Evolutionary conservation across 2,888 invertebrate species (phyloP).

Genomic region (Antitype chi): DNA sequence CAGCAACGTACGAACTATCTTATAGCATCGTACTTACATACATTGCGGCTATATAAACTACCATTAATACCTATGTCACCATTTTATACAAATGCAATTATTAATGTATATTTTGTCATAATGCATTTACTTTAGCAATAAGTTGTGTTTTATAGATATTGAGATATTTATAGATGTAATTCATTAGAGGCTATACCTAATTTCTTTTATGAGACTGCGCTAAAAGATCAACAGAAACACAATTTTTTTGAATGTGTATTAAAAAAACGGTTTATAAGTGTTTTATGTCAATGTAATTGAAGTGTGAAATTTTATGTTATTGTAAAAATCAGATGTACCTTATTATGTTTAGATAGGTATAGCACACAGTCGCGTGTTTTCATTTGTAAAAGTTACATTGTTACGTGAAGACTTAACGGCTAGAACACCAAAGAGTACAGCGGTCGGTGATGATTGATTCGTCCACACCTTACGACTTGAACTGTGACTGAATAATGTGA

Average conservation of each 20-base stretch:
- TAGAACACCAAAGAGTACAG: conserved; percentile 88
- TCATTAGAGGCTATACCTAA: conserved; percentile 71
- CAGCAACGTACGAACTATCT: conserved; percentile 13
- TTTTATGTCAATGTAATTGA: conserved; percentile 66
- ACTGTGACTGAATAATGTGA: conserved; percentile 71
- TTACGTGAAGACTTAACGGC: conserved; percentile 81
- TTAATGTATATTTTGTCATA: conserved; percentile 59
- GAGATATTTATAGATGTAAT: conserved; percentile 59
- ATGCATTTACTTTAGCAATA: conserved; percentile 71
- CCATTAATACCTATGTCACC: conserved; percentile 43
- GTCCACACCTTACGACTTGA: conserved; percentile 71
- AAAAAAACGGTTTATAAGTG: conserved; percentile 45
- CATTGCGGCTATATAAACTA: conserved; percentile 20
- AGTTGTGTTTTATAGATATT: conserved; percentile 57
- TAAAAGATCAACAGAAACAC: conserved; percentile 45
- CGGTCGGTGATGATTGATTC: conserved; percentile 71
- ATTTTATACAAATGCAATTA: conserved; percentile 53
- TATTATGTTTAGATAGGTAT: conserved; percentile 65
- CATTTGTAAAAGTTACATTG: conserved; percentile 68
- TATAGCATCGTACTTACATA: not conserved
- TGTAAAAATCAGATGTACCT: conserved; percentile 61
- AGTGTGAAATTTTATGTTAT: conserved; percentile 62
- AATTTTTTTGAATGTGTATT: conserved; percentile 50
- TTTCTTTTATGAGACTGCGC: conserved; percentile 69
- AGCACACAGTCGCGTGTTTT: conserved; percentile 65